These are phyloP conservation scores for Beroe ovata DNA, from an alignment of 37 sponge, comb jelly and placozoan genomes.

Conservation along the genomic window DNA sequence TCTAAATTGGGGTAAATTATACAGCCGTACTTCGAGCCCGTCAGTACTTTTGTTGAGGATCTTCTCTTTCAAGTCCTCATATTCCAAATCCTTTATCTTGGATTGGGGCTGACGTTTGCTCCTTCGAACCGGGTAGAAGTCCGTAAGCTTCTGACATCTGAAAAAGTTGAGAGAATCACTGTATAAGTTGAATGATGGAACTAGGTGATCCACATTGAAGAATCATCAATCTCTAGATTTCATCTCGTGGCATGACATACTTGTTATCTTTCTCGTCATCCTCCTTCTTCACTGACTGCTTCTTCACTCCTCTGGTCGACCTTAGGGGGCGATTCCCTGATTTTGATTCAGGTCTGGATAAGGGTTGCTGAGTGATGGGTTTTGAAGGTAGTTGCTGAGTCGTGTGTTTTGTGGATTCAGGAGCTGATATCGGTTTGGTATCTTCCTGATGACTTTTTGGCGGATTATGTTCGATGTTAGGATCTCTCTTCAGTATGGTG, in stretches of 20 bases:
- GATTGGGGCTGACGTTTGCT: conserved; percentile 60
- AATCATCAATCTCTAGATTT: too few species aligned
- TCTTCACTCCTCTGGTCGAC: not conserved
- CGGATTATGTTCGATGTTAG: too few species aligned
- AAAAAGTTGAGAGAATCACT: too few species aligned
- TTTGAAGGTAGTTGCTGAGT: not conserved
- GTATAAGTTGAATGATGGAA: too few species aligned
- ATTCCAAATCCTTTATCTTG: conserved; percentile 38
- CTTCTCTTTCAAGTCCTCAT: conserved; percentile 44
- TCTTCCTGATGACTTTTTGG: too few species aligned
- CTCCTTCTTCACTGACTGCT: not conserved
- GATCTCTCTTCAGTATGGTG: too few species aligned
- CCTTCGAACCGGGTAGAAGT: conserved; percentile 50
- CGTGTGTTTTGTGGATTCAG: not conserved
- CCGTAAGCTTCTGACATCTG: conserved; percentile 56
- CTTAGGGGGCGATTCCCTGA: not conserved
- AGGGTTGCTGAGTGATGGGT: not conserved
- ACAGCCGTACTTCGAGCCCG: conserved; percentile 20
- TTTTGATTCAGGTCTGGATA: not conserved
- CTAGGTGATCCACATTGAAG: too few species aligned
- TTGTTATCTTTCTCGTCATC: not conserved
- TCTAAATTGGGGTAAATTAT: too few species aligned
- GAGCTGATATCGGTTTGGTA: too few species aligned
- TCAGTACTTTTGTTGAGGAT: conserved; percentile 39
- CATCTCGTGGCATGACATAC: too few species aligned